phyloP scores from a whole-genome alignment of 2,888 invertebrate genomes.

The Acleris literana region DNA sequence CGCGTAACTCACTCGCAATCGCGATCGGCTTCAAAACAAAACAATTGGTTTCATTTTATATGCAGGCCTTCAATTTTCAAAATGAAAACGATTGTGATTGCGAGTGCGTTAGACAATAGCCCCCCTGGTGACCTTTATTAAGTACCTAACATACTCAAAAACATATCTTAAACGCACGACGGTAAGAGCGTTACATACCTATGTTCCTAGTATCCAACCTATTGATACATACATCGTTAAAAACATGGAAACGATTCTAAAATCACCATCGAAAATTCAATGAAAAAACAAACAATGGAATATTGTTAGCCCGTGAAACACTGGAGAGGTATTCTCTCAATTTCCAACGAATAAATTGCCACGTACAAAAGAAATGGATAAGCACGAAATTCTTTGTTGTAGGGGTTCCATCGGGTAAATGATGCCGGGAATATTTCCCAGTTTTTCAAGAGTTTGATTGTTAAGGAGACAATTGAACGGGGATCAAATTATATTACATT shows the following conservation, averaged over 20 bases:
- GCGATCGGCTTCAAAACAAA: too few relatives aligned
- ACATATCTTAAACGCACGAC: too few relatives aligned
- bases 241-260: slow-evolving; percentile 2
- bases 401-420: slow-evolving; percentile 32
- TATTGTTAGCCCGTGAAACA: slow-evolving; percentile 30
- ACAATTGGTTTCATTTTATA: too few relatives aligned
- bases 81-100: too few relatives aligned
- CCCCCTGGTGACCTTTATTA: too few relatives aligned
- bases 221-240: not conserved
- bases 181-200: too few relatives aligned
- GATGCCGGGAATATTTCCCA: slow-evolving; percentile 29
- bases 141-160: too few relatives aligned
- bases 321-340: slow-evolving; percentile 34
- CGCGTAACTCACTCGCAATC: too few relatives aligned
- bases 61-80: too few relatives aligned
- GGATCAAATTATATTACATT: slow-evolving; percentile 10
- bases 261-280: slow-evolving; percentile 18
- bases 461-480: slow-evolving; percentile 9
- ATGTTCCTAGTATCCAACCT: too few relatives aligned
- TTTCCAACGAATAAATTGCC: slow-evolving; percentile 34
- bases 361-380: slow-evolving; percentile 36
- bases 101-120: too few relatives aligned
- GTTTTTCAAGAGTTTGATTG: slow-evolving; percentile 12
- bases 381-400: slow-evolving; percentile 34
- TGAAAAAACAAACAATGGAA: slow-evolving; percentile 32